Base-by-base conservation (phyloP, 2,797 vertebrate species). In the Paratrypauchen microcephalus region DNA sequence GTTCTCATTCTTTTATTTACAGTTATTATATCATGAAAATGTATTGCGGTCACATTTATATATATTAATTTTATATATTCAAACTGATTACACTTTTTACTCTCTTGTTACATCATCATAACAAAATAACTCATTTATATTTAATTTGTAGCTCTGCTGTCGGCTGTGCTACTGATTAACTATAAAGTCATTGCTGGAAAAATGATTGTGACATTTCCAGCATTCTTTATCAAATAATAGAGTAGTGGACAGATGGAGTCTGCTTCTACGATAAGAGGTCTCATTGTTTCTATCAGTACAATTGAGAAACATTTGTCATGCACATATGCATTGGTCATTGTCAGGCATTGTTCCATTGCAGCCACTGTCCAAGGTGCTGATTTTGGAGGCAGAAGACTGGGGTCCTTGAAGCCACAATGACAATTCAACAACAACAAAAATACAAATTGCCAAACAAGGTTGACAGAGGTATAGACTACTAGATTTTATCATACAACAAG, bases 311-410 rank as follows among this genome's bases (percentile, higher is more conserved):
- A 61, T 61, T 28, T n/a, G 66, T 41, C 6, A 2, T 24, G 18
- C 47, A 23, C 2, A 65, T 41, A 1, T 15, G 6, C 3, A 67
- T 60, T 36, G 68, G 24, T 6, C 12, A 1, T 21, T 52, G 48
- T 19, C 39, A 41, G 39, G 45, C 56, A 69, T 13, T 39, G 61
- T 45, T 41, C 21, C 39, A 24, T 23, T 45, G 59, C 61, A 24
- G 11, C 39, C 50, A 5, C 79, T 83, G 66, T 82, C 74, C 73
- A 80, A 68, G 75, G 77, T 83, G 69, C 75, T 81, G 83, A 83
- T 75, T 52, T 16, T 2, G 0, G 1, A 16, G 65, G 13, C 45
- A 48, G 2, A 57, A 15, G 47, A 62, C 3, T 15, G 32, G 56
- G 18, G 30, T 18, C 30, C 28, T 30, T 60, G 58, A 60, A 45